phyloP scores from a whole-genome alignment of 2,113 vertebrate species.

The Strix uralensis region DNA sequence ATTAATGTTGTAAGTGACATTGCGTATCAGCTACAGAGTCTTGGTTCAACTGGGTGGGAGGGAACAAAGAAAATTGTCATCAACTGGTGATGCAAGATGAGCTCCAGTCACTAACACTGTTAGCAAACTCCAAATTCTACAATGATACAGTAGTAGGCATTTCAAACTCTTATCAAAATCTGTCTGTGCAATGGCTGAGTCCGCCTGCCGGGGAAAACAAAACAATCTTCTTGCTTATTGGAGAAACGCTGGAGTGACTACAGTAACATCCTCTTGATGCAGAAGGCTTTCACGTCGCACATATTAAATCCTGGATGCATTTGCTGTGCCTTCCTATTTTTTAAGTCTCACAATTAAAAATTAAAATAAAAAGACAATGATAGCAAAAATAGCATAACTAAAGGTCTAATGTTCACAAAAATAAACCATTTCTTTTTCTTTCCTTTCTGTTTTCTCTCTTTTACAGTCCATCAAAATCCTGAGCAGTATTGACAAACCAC shows the following conservation, averaged over 20 bases:
- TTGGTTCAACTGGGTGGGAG: constrained; percentile 83
- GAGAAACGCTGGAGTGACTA: constrained; percentile 69
- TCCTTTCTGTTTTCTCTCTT: constrained; percentile 33
- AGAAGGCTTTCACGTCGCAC: constrained; percentile 74
- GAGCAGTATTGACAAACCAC: constrained; percentile 75
- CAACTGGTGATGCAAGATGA: constrained; percentile 83
- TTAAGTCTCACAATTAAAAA: constrained; percentile 41
- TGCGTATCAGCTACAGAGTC: constrained; percentile 88
- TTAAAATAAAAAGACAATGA: constrained; percentile 15
- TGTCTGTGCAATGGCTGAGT: constrained; percentile 61
- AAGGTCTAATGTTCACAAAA: constrained; percentile 43
- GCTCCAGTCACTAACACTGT: constrained; percentile 75
- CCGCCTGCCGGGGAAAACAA: constrained; percentile 72
- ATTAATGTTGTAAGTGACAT: constrained; percentile 89
- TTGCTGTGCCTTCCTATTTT: constrained; percentile 64
- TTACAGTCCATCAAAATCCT: constrained; percentile 66
- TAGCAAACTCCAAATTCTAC: constrained; percentile 80
- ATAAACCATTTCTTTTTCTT: constrained; percentile 37
- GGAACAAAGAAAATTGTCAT: constrained; percentile 82
- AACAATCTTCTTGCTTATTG: constrained; percentile 70
- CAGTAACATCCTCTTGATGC: constrained; percentile 69
- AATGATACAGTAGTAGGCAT: constrained; percentile 63
- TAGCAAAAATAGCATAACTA: constrained; percentile 23
- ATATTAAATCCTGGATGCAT: constrained; percentile 69
- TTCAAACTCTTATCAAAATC: constrained; percentile 72